Base-by-base conservation (phyloP, 1,140 invertebrate species). In the Danaus melanippus region DNA sequence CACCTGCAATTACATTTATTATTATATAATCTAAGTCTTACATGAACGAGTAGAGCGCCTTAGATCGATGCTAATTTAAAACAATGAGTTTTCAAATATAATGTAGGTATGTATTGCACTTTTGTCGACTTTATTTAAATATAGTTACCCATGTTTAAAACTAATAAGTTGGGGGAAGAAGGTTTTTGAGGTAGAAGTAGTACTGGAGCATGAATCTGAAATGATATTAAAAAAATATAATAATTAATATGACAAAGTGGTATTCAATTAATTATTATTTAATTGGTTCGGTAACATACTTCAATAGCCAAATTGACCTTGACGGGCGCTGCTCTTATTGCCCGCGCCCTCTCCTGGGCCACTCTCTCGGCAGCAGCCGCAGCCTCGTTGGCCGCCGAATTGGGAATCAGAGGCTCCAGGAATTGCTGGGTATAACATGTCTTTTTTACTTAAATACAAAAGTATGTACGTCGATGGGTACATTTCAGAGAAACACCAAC, bases 131-230 rank as follows among this genome's bases (percentile, higher is more conserved):
- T 9, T 42, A 48, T 2, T 10, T 8, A 54, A 48, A 32, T 8
- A 40, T 51, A 66, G 69, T 71, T 85, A 92, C 92, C 93, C 75
- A 94, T 90, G 76, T 94, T 92, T 11, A 95, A 80, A 45, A 96
- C 89, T 44, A 96, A 79, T n/a, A 95, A 88, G 79, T 93, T 94
- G 0, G 93, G 92, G 7, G 93, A 94, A 51, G 93, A 92, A 12
- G 93, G 92, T 69, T 93, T 93, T 71, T 95, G 93, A 0, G 94
- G 95, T 42, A 96, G 78, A 17, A 95, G 78, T 12, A 96, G 79
- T 0, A 92, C 91, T 42, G 94, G 94, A 41, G 91, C 91, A 71
- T 92, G 90, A 12, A 85, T 73, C 82, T 85, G 60, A n/a, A 64
- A 69, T 39, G 46, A 49, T 51, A 54, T 21, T n/a, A 50, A 15